Evolutionary conservation across 2,113 vertebrate genomes (phyloP).

Genomic region (Ondatra zibethicus): DNA sequence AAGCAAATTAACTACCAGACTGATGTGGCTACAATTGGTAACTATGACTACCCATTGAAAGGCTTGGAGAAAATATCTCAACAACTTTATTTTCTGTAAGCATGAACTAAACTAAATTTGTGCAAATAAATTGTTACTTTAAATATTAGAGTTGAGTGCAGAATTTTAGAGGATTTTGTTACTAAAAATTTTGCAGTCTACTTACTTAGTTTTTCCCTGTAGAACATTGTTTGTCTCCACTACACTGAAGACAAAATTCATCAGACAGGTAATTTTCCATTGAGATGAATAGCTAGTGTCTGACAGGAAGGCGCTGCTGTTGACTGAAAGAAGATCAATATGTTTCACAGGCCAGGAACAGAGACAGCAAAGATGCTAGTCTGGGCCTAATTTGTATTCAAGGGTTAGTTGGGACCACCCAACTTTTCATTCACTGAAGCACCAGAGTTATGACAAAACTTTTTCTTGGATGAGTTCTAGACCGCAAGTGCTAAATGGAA

Average conservation of each 20-base stretch:
- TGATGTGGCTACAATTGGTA: not conserved
- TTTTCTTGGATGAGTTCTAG: not conserved
- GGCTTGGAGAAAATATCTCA: not conserved
- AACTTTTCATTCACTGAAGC: not conserved
- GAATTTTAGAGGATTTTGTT: conserved; percentile 45
- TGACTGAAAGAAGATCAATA: conserved; percentile 57
- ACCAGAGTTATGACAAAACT: not conserved
- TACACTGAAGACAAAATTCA: conserved; percentile 2
- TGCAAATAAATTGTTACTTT: conserved; percentile 18
- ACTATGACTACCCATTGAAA: not conserved
- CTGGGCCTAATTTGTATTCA: conserved; percentile 16
- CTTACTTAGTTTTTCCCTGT: conserved; percentile 27
- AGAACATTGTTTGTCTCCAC: not conserved
- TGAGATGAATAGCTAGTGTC: conserved; percentile 43
- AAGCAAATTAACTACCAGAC: not conserved
- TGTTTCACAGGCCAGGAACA: not conserved
- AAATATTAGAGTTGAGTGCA: conserved; percentile 1
- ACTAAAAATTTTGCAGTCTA: not conserved
- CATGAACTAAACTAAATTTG: conserved; percentile 34
- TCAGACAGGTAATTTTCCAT: conserved; percentile 40
- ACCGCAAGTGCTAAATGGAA: not conserved
- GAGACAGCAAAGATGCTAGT: not conserved
- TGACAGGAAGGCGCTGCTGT: not conserved
- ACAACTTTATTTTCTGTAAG: conserved; percentile 31
- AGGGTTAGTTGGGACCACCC: not conserved